Conservation (phyloP, 2,113 vertebrate species). For the Naja naja region DNA sequence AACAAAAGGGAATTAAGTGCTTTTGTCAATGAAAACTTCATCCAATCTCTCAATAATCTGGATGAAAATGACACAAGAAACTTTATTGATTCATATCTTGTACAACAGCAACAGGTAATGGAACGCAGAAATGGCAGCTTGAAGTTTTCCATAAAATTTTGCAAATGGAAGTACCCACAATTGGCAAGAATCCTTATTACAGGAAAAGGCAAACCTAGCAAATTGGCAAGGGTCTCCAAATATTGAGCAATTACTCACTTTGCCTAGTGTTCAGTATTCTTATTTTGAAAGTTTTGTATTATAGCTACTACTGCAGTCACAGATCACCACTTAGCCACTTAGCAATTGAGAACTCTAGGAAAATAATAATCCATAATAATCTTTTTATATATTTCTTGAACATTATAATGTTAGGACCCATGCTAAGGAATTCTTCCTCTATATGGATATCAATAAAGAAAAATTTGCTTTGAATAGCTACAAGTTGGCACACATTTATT, state of each 20-base stretch:
- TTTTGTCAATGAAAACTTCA: neutral
- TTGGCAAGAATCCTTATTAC: neutral
- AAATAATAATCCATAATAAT: neutral
- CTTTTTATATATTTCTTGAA: neutral
- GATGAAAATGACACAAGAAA: neutral
- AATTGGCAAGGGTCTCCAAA: neutral
- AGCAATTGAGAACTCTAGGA: neutral
- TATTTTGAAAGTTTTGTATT: neutral
- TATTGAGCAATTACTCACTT: neutral
- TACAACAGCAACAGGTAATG: neutral
- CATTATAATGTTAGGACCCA: neutral
- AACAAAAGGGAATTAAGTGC: neutral
- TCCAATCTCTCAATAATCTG: neutral
- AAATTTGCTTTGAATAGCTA: neutral
- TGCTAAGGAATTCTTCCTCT: neutral
- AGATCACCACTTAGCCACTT: neutral
- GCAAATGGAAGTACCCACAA: neutral
- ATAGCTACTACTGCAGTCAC: neutral
- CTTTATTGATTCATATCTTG: neutral
- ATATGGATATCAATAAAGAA: neutral
- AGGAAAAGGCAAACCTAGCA: neutral
- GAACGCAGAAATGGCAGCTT: neutral
- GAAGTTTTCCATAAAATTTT: neutral
- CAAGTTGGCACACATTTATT: neutral
- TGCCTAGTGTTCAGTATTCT: neutral